Conservation (phyloP, 2,888 invertebrate genomes). For the Catocala nupta region DNA sequence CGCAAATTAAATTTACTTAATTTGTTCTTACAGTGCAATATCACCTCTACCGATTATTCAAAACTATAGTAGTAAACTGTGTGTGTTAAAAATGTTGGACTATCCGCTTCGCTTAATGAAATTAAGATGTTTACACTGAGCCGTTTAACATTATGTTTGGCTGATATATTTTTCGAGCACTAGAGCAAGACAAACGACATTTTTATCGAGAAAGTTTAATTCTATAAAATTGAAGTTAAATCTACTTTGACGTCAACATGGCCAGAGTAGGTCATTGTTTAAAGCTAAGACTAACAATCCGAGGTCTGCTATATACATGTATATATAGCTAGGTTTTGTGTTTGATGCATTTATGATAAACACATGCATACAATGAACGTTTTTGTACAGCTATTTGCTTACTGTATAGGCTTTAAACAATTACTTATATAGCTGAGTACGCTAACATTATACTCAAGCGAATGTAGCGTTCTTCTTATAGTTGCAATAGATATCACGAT, state of each 20-base stretch:
- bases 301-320: background rate
- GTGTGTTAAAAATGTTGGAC: too few relatives aligned
- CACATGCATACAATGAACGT: constrained; percentile 5
- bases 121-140: too few relatives aligned
- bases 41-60: too few relatives aligned
- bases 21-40: too few relatives aligned
- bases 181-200: too few relatives aligned
- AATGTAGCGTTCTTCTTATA: background rate
- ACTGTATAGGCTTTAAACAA: background rate
- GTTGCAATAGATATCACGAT: too few relatives aligned
- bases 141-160: too few relatives aligned
- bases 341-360: constrained; percentile 4
- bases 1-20: too few relatives aligned
- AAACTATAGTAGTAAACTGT: too few relatives aligned
- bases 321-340: background rate
- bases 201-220: background rate
- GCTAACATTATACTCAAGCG: background rate
- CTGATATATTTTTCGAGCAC: too few relatives aligned
- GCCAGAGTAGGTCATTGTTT: background rate
- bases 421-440: too few relatives aligned
- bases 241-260: background rate
- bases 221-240: background rate
- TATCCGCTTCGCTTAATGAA: too few relatives aligned
- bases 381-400: background rate
- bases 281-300: constrained; percentile 1